Evolutionary conservation across 2,888 invertebrate species (phyloP).

Genomic region (Brachyopa scutellaris): DNA sequence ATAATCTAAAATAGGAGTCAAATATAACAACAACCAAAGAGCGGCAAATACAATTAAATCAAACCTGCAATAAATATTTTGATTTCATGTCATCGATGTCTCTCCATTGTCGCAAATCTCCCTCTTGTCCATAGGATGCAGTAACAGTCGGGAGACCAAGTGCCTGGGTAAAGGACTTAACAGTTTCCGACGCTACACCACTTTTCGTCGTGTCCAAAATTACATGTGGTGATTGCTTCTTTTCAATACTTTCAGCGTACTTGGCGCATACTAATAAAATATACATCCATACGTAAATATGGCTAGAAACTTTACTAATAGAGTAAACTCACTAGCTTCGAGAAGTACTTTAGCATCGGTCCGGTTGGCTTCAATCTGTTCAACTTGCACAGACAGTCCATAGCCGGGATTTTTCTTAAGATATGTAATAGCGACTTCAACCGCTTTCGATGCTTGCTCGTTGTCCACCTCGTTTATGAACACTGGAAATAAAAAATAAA

Average conservation of each 20-base stretch:
- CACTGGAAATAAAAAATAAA: constrained; percentile 82
- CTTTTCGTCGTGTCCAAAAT: constrained; percentile 92
- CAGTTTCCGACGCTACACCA: constrained; percentile 91
- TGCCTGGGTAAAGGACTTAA: constrained; percentile 91
- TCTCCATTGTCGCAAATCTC: constrained; percentile 92
- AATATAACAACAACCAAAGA: not conserved
- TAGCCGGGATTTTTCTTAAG: constrained; percentile 87
- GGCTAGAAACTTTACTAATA: not conserved
- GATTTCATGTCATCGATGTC: constrained; percentile 87
- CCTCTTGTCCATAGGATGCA: constrained; percentile 92
- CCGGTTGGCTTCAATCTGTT: constrained; percentile 87
- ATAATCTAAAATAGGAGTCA: constrained; percentile 73
- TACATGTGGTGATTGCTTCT: constrained; percentile 88
- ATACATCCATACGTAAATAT: too few relatives aligned
- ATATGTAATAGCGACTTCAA: constrained; percentile 88
- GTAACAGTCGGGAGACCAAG: constrained; percentile 92
- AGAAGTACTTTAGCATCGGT: constrained; percentile 88
- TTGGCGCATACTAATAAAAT: constrained; percentile 91
- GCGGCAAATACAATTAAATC: too few relatives aligned
- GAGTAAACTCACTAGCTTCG: constrained; percentile 84
- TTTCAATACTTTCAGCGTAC: constrained; percentile 86
- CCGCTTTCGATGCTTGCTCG: constrained; percentile 87
- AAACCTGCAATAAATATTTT: constrained; percentile 88
- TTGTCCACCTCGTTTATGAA: constrained; percentile 90
- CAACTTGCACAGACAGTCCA: constrained; percentile 83